phyloP scores from a whole-genome alignment of 2,797 vertebrate genomes.

The Thalassophryne amazonica region DNA sequence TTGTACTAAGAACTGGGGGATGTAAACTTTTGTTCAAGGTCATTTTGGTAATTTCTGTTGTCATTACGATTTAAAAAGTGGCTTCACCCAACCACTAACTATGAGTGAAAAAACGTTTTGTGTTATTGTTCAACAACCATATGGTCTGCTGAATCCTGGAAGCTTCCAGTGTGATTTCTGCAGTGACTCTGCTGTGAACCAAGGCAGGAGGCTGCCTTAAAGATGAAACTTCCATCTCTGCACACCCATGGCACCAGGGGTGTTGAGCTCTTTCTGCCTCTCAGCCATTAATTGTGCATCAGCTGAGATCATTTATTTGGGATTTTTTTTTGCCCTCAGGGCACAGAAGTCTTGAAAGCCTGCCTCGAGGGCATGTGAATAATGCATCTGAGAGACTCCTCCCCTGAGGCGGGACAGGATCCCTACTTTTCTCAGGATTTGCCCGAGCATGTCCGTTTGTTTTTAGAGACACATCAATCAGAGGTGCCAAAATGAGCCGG shows the following conservation, averaged over 20 bases:
- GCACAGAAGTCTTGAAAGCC: constrained; percentile 98
- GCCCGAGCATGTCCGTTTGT: constrained; percentile 93
- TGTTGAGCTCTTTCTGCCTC: constrained; percentile 50
- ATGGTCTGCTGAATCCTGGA: background rate
- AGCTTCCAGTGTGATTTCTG: constrained; percentile 62
- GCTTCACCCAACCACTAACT: too few relatives aligned
- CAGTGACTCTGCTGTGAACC: constrained; percentile 69
- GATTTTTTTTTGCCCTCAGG: constrained; percentile 94
- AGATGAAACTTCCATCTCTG: constrained; percentile 82
- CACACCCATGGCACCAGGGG: constrained; percentile 26
- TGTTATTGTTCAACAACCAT: too few relatives aligned
- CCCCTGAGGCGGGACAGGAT: constrained; percentile 90
- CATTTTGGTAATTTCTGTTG: too few relatives aligned
- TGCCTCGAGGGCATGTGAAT: constrained; percentile 98
- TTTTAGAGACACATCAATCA: constrained; percentile 97
- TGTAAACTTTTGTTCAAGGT: too few relatives aligned
- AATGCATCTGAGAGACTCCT: constrained; percentile 98
- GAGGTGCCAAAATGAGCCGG: constrained; percentile 86
- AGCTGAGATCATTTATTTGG: constrained; percentile 98
- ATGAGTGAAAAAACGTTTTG: too few relatives aligned
- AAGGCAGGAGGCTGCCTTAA: constrained; percentile 84
- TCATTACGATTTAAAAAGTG: too few relatives aligned
- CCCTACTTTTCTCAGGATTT: constrained; percentile 94
- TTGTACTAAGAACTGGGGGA: too few relatives aligned
- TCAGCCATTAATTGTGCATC: constrained; percentile 94